Evolutionary conservation across 2,797 vertebrate species (phyloP).

Genomic region (Phalanger gymnotis): DNA sequence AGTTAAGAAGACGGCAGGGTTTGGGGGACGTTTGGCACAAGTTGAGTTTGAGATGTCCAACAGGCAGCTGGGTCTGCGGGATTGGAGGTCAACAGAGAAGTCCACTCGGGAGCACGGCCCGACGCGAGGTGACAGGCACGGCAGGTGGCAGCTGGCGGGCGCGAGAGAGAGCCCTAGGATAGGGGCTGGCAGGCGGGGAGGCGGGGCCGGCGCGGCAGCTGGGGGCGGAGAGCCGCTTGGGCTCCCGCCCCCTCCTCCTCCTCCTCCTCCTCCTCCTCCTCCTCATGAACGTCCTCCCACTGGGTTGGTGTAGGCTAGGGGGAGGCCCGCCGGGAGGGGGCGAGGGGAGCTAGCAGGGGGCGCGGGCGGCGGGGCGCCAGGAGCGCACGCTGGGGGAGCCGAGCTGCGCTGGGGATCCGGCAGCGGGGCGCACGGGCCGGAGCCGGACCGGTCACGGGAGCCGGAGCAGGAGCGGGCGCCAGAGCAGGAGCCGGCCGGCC

Average conservation of each 20-base stretch:
- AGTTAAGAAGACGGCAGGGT: background rate
- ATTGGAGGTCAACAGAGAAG: background rate
- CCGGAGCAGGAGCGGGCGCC: slow-evolving; percentile 59
- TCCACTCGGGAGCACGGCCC: slow-evolving; percentile 59
- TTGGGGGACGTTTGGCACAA: background rate
- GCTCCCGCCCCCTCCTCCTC: slow-evolving; percentile 64
- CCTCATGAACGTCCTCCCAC: background rate
- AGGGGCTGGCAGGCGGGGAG: slow-evolving; percentile 4
- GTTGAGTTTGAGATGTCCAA: background rate
- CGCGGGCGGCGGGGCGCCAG: slow-evolving; percentile 24
- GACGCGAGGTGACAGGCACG: background rate
- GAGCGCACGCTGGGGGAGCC: slow-evolving; percentile 28
- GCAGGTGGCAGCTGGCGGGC: background rate
- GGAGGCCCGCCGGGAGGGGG: slow-evolving; percentile 68
- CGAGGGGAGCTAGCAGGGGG: slow-evolving; percentile 61
- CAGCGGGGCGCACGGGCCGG: background rate
- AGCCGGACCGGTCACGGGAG: background rate
- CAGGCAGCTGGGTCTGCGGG: background rate
- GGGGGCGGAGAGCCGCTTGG: slow-evolving; percentile 65
- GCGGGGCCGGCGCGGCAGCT: slow-evolving; percentile 18
- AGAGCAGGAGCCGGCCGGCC: slow-evolving; percentile 66
- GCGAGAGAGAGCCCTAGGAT: background rate
- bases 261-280: slow-evolving; percentile 53
- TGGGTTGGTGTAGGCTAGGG: slow-evolving; percentile 28
- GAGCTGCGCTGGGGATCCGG: background rate